A percentile compares a stretch with the other conserved stretches of the same genome.
These are phyloP conservation scores for Characodon lateralis DNA, from an alignment of 2,797 vertebrate species.

Conservation along the genomic window DNA sequence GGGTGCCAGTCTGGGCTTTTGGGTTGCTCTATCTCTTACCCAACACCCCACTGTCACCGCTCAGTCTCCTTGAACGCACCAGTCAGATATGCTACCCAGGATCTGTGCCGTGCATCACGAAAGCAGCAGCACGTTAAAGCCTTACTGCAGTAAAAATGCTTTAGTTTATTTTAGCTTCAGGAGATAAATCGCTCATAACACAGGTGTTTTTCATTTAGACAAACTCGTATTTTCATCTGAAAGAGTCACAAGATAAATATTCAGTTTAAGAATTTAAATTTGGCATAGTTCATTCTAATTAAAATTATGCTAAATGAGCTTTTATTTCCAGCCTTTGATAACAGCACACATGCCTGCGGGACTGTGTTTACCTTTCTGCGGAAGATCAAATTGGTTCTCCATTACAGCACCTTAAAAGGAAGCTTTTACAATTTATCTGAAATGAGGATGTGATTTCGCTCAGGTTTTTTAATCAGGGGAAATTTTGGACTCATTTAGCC, in stretches of 20 bases:
- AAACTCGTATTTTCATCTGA: constrained; percentile 40
- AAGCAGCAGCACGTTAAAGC: constrained; percentile 30
- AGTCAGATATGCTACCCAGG: constrained; percentile 51
- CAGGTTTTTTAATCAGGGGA: constrained; percentile 79
- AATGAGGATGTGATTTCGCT: constrained; percentile 79
- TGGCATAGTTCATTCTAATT: constrained; percentile 76
- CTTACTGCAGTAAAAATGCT: constrained; percentile 37
- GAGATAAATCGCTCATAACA: constrained; percentile 56
- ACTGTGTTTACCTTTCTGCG: constrained; percentile 74
- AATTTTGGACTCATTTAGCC: constrained; percentile 71
- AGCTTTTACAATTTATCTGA: constrained; percentile 75
- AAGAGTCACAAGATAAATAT: constrained; percentile 61
- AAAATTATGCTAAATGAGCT: constrained; percentile 77
- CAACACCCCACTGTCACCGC: constrained; percentile 63
- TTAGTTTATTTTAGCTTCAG: constrained; percentile 53
- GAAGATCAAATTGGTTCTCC: constrained; percentile 80
- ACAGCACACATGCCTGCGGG: constrained; percentile 63
- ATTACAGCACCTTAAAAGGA: constrained; percentile 75
- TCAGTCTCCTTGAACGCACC: constrained; percentile 71
- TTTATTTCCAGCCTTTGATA: constrained; percentile 69
- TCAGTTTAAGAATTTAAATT: constrained; percentile 75
- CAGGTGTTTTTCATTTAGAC: constrained; percentile 74
- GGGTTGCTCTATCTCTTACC: constrained; percentile 64
- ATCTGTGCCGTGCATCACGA: constrained; percentile 34
- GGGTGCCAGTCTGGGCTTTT: constrained; percentile 56